phyloP scores from a whole-genome alignment of 2,888 invertebrate genomes.

The Acholoe squamosa region DNA sequence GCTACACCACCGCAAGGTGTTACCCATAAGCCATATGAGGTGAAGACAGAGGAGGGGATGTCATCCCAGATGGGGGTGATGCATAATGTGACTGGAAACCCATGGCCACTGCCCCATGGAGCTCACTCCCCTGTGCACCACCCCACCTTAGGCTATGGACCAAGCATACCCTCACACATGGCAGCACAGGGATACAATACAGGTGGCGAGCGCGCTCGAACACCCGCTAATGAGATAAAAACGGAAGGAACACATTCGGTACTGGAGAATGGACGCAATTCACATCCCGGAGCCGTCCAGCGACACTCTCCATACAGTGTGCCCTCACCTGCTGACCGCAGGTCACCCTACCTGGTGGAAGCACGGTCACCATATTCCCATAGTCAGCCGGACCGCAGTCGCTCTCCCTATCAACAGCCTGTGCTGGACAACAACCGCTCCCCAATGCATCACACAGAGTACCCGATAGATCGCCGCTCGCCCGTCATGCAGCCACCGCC shows the following conservation, averaged over 20 bases:
- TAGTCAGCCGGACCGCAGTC: slow-evolving; percentile 36
- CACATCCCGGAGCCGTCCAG: slow-evolving; percentile 8
- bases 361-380: slow-evolving; percentile 27
- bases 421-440: slow-evolving; percentile 44
- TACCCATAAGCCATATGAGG: slow-evolving; percentile 46
- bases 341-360: slow-evolving; percentile 47
- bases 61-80: background rate
- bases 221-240: slow-evolving; percentile 1
- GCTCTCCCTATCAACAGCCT: slow-evolving; percentile 35
- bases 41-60: slow-evolving; percentile 41
- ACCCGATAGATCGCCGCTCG: background rate
- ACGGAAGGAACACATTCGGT: background rate
- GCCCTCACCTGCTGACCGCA: slow-evolving; percentile 15
- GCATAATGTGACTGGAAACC: background rate
- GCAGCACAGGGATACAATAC: background rate
- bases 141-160: background rate
- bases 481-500: background rate
- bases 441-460: slow-evolving; percentile 63
- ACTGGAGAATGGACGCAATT: background rate
- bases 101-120: background rate
- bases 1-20: background rate
- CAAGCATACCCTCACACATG: background rate
- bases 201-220: background rate
- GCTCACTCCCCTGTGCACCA: background rate
- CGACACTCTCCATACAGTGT: slow-evolving; percentile 20